Percentiles rank a stretch among this genome's conserved stretches.
Evolutionary conservation across 2,888 invertebrate species (phyloP).

Genomic region (Cinara cedri): DNA sequence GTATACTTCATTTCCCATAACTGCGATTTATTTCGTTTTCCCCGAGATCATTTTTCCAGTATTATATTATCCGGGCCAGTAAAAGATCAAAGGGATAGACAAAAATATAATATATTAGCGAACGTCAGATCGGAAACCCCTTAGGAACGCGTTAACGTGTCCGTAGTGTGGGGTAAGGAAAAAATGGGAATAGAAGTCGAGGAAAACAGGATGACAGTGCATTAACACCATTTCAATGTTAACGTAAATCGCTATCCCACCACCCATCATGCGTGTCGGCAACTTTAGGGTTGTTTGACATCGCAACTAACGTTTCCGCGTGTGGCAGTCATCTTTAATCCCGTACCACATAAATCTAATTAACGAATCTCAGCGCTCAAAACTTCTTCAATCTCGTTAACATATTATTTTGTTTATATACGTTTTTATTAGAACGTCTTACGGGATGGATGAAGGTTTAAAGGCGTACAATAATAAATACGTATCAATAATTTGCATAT

Average conservation of each 20-base stretch:
- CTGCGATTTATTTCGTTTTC: too few species aligned
- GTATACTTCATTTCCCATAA: too few species aligned
- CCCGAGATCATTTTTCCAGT: too few species aligned
- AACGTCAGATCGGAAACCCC: neutral
- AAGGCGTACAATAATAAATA: too few species aligned
- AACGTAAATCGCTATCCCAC: neutral
- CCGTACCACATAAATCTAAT: neutral
- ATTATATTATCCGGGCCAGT: neutral
- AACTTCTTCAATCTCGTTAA: neutral
- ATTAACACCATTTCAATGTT: neutral
- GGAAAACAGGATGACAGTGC: neutral
- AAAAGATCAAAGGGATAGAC: neutral
- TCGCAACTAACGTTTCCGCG: neutral
- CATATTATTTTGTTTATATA: neutral
- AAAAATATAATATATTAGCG: neutral
- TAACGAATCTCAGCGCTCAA: neutral
- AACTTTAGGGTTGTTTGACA: neutral
- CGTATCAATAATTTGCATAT: too few species aligned
- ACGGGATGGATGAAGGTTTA: neutral
- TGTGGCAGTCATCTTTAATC: constrained; percentile 29
- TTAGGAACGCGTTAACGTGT: neutral
- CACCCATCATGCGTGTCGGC: neutral
- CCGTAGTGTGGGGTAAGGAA: neutral
- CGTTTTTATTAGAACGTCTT: neutral
- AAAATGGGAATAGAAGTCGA: neutral